Evolutionary conservation across 2,797 vertebrate species (phyloP).

Genomic region (Pristis pectinata): DNA sequence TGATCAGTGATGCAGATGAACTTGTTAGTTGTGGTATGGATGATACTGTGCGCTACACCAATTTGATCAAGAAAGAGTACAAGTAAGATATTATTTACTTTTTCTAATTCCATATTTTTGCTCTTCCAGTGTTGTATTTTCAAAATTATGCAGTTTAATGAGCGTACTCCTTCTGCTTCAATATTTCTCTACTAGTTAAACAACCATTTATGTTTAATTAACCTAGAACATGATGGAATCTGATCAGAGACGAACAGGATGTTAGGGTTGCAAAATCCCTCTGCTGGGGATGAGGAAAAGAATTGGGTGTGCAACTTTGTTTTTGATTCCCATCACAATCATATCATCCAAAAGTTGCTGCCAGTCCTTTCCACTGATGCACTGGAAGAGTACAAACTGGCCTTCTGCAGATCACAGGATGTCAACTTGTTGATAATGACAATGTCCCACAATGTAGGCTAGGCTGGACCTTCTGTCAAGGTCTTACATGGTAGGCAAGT

Average conservation of each 20-base stretch:
- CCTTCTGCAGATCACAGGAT: too few relatives aligned
- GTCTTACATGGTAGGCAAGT: too few relatives aligned
- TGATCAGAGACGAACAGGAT: not conserved
- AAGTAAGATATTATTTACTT: constrained; percentile 60
- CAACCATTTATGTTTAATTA: not conserved
- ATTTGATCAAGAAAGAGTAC: constrained; percentile 70
- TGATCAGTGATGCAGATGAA: constrained; percentile 59
- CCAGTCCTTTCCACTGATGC: too few relatives aligned
- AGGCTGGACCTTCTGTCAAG: too few relatives aligned
- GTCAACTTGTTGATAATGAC: too few relatives aligned
- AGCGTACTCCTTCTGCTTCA: not conserved
- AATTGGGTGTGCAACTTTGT: not conserved
- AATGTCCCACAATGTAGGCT: too few relatives aligned
- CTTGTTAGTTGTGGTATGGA: constrained; percentile 94
- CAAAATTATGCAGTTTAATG: not conserved
- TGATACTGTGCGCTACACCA: constrained; percentile 82
- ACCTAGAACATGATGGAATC: not conserved
- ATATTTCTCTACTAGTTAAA: not conserved
- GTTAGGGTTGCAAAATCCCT: not conserved
- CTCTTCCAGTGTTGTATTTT: not conserved
- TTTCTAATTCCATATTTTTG: not conserved
- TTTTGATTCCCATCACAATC: too few relatives aligned
- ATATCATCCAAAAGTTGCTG: too few relatives aligned
- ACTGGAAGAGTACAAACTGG: too few relatives aligned
- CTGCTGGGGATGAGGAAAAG: not conserved